These are phyloP conservation scores for Eupithecia exiguata DNA, from an alignment of 2,888 invertebrate species.

Conservation along the genomic window DNA sequence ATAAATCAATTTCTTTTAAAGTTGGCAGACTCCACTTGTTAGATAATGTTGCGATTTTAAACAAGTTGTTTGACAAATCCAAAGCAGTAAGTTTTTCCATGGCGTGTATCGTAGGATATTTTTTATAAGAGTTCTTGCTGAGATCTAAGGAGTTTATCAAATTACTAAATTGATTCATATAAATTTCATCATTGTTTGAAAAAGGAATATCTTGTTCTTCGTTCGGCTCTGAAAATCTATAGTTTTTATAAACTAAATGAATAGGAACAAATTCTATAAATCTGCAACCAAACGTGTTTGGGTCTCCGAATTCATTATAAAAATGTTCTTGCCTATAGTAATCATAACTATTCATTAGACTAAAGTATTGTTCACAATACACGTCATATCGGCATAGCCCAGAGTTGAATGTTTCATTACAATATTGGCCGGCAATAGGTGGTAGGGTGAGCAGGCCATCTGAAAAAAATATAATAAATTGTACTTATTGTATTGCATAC, in stretches of 20 bases:
- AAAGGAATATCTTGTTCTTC: neutral
- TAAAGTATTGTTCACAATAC: neutral
- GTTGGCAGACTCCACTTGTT: constrained; percentile 46
- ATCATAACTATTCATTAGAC: neutral
- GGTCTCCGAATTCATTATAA: neutral
- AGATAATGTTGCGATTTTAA: constrained; percentile 54
- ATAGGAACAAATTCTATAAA: neutral
- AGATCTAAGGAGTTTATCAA: constrained; percentile 51
- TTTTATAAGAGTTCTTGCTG: constrained; percentile 47
- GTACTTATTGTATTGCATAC: no score
- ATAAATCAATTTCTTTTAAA: constrained; percentile 59
- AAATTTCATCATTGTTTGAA: neutral
- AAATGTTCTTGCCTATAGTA: neutral
- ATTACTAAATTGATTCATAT: constrained; percentile 26
- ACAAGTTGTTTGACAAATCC: constrained; percentile 56
- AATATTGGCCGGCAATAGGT: neutral
- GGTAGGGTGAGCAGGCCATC: neutral
- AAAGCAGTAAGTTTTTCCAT: constrained; percentile 54
- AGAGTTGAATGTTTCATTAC: constrained; percentile 3
- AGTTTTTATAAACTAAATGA: constrained; percentile 6
- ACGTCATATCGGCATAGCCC: constrained; percentile 6
- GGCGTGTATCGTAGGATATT: constrained; percentile 44
- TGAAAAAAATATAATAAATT: constrained; percentile 16
- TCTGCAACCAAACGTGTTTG: neutral
- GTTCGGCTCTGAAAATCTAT: no score